These are phyloP conservation scores for Aurelia sp. DNA, from an alignment of 30 jellyfish, hydroid and myxozoan genomes.

Conservation along the genomic window DNA sequence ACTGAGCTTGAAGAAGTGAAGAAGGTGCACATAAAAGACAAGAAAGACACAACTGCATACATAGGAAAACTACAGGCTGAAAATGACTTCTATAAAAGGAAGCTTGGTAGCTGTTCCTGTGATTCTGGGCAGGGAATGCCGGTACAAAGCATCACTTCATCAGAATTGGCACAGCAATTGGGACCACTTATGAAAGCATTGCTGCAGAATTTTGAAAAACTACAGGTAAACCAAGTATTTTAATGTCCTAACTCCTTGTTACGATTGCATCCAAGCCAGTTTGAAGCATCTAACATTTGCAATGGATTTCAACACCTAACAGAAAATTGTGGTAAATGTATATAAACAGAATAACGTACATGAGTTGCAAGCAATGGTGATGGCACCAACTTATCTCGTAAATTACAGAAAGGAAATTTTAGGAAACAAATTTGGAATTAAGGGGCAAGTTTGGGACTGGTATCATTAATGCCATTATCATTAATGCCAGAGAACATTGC, in stretches of 20 bases:
- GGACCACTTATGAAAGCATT: neutral
- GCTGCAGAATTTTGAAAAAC: neutral
- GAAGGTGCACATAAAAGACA: slow-evolving; percentile 4
- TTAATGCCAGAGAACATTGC: too few species aligned
- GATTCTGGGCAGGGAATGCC: neutral
- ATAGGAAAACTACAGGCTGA: slow-evolving; percentile 8
- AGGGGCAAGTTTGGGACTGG: too few species aligned
- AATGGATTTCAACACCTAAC: too few species aligned
- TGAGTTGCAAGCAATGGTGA: too few species aligned
- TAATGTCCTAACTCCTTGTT: too few species aligned
- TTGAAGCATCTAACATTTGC: too few species aligned
- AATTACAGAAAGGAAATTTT: too few species aligned
- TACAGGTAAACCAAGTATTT: neutral
- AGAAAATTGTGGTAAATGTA: too few species aligned
- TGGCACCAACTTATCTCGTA: too few species aligned
- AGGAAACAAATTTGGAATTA: too few species aligned
- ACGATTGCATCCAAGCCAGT: neutral
- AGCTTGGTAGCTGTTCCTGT: neutral
- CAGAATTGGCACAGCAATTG: neutral
- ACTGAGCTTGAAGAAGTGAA: slow-evolving; percentile 35
- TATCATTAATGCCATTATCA: too few species aligned
- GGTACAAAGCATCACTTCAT: neutral
- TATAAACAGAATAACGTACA: too few species aligned
- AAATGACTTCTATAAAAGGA: neutral
- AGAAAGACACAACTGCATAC: neutral